Evolutionary conservation across 2,797 vertebrate genomes (phyloP).

Genomic region (Acrocephalus scirpaceus): DNA sequence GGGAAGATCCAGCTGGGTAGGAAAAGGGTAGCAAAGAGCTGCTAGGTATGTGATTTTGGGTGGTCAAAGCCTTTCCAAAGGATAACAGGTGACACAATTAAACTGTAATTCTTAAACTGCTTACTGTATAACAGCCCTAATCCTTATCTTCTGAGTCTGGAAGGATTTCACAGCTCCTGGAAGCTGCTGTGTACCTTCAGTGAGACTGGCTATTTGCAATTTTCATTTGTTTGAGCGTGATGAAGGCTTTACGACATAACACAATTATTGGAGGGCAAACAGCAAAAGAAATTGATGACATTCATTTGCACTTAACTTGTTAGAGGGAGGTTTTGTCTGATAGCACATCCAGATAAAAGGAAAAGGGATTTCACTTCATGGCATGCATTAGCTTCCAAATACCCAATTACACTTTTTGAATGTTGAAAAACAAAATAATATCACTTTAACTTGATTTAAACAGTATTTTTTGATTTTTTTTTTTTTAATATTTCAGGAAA

Average conservation of each 20-base stretch:
- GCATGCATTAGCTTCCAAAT: background rate
- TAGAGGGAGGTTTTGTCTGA: background rate
- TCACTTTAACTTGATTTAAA: background rate
- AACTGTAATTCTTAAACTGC: background rate
- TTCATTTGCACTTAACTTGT: background rate
- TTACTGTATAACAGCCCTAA: background rate
- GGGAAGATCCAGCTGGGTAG: accelerated
- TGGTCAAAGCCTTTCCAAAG: background rate
- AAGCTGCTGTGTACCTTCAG: background rate
- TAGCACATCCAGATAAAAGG: background rate
- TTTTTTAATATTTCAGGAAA: slow-evolving; percentile 23
- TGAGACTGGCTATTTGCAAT: background rate
- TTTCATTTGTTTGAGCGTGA: background rate
- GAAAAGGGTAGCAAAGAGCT: background rate
- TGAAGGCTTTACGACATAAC: background rate
- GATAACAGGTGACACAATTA: background rate
- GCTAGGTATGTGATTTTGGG: background rate
- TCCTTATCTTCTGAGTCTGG: background rate
- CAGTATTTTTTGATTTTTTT: background rate
- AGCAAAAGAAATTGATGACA: background rate
- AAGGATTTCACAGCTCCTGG: background rate
- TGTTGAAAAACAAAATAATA: background rate
- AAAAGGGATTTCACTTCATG: background rate
- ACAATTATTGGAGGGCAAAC: background rate
- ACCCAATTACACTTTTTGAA: background rate